phyloP scores from a whole-genome alignment of 1,140 invertebrate genomes.

The Megathymus violae region DNA sequence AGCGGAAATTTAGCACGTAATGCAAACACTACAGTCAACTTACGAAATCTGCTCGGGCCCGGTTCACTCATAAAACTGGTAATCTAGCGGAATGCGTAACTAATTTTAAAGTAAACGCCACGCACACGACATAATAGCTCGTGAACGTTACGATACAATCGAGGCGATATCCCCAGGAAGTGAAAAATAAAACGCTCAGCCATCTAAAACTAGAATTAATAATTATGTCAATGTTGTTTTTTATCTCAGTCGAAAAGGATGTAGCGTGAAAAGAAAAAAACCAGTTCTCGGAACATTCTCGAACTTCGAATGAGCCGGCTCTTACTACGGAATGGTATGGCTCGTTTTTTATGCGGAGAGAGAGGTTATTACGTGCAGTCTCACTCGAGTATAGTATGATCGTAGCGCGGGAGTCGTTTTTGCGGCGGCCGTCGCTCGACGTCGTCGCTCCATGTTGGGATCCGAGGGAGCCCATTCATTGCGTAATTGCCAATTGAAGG shows the following conservation, averaged over 20 bases:
- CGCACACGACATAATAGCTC: conserved; percentile 16
- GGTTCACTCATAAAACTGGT: conserved; percentile 47
- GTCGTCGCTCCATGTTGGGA: conserved; percentile 53
- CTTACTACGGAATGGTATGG: conserved; percentile 45
- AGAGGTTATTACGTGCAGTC: conserved; percentile 26
- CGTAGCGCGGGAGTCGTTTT: conserved; percentile 51
- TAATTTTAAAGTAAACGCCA: conserved; percentile 60
- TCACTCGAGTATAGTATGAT: conserved; percentile 21
- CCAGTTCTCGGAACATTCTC: conserved; percentile 23
- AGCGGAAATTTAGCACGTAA: conserved; percentile 34
- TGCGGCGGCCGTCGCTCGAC: conserved; percentile 43
- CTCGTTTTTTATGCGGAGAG: conserved; percentile 41
- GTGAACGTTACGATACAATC: not conserved
- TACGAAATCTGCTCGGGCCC: conserved; percentile 39
- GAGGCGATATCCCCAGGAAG: not conserved
- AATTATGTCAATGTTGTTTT: conserved; percentile 8
- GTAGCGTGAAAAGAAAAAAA: conserved; percentile 15
- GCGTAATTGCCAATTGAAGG: conserved; percentile 63
- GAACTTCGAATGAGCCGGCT: conserved; percentile 38
- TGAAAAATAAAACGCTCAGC: not conserved
- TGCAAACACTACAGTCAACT: conserved; percentile 31
- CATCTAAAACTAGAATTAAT: not conserved
- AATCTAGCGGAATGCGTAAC: conserved; percentile 55
- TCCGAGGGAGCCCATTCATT: conserved; percentile 64
- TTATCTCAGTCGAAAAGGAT: conserved; percentile 19